phyloP scores from a whole-genome alignment of 2,797 vertebrate species.

The Enoplosus armatus region DNA sequence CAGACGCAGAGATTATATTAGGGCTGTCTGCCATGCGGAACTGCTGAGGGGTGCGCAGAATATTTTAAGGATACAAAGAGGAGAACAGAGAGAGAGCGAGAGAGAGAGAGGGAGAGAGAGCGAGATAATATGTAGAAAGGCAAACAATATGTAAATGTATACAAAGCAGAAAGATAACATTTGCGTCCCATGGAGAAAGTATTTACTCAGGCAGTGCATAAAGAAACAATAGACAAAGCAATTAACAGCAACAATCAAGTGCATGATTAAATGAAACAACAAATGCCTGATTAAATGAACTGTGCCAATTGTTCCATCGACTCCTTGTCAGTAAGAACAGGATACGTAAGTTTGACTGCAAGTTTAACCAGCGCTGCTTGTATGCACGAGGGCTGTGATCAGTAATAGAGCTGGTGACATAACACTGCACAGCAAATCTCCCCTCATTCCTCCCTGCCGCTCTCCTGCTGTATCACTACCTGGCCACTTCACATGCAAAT shows the following conservation, averaged over 20 bases:
- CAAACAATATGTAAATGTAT: constrained; percentile 79
- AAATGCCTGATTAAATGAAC: constrained; percentile 67
- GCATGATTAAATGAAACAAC: constrained; percentile 70
- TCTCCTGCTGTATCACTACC: constrained; percentile 63
- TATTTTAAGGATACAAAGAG: constrained; percentile 93
- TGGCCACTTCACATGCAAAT: constrained; percentile 78
- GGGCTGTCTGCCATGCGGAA: constrained; percentile 95
- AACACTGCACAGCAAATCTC: constrained; percentile 53
- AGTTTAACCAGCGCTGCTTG: constrained; percentile 25
- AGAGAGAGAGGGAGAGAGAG: constrained; percentile 27
- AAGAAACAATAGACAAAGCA: constrained; percentile 66
- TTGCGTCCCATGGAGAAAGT: constrained; percentile 66
- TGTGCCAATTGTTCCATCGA: constrained; percentile 43
- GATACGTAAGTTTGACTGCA: constrained; percentile 41
- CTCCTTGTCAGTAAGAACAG: constrained; percentile 30
- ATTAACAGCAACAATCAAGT: constrained; percentile 72
- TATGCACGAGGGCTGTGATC: constrained; percentile 33
- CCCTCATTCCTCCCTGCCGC: constrained; percentile 33
- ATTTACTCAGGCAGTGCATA: constrained; percentile 69
- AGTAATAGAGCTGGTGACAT: constrained; percentile 62
- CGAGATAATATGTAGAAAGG: constrained; percentile 71
- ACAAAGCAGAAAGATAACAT: constrained; percentile 78
- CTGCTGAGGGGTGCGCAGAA: constrained; percentile 94
- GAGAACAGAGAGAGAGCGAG: constrained; percentile 65
- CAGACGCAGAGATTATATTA: constrained; percentile 99